Evolutionary conservation across 2,888 invertebrate species (phyloP), one percentile per base, ranked within the genome.

Genomic region (Germaria angustata): DNA sequence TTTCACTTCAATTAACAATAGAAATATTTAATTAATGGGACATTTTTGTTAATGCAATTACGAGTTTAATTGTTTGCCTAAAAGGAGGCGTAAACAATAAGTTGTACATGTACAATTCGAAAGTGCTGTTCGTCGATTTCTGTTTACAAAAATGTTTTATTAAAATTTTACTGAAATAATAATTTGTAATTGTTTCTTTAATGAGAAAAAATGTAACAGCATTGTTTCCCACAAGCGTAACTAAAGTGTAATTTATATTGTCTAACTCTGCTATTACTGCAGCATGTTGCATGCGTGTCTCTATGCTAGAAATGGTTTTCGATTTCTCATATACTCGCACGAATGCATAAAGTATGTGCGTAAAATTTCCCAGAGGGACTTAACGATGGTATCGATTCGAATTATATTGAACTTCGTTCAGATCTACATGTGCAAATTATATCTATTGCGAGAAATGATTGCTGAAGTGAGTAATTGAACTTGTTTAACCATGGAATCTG

Each of bases 11-110:
- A 76, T 32, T 39, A 57, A 49, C 13, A 39, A 22, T 17, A 22
- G 22, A 46, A 46, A 9, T 20, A 49, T 15, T 24, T n/a, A n/a
- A n/a, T n/a, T n/a, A n/a, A 32, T 24, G 15, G n/a, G 13, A 32
- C 3, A n/a, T 34, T 7, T 57, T 17, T 3, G 11, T 9, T 34
- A 24, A 39, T 11, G 20, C 24, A 36, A 32, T 51, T 15, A 8
- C 2, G 11, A 28, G 24, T 46, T 11, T n/a, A 39, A 24, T 39
- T 49, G 34, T 32, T n/a, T 65, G 11, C 28, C 57, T 13, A 13
- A 7, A 17, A 2, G 41, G 39, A 32, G 76, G 76, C 76, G 76
- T 76, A 41, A 49, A 36, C 41, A 49, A 66, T 34, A 72, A 61
- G 15, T 75, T 34, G 44, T 36, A 36, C 1, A 22, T n/a, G 49